Evolutionary conservation across 2,797 vertebrate species (phyloP), one percentile per base, ranked within the genome.

Genomic region (Neoniphon sammara): DNA sequence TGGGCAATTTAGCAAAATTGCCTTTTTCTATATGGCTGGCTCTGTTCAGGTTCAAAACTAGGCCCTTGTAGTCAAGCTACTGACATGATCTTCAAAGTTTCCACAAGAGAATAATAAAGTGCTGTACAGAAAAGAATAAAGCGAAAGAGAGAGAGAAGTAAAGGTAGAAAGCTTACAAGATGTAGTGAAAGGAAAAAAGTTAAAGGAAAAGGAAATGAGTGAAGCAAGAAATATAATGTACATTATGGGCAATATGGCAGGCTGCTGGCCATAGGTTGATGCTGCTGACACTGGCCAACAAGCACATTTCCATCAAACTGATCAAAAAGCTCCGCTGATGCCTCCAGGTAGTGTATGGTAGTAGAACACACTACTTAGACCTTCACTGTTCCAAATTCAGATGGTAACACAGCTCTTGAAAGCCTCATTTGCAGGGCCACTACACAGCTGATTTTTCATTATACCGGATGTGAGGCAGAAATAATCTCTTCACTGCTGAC

Each of bases 251-350:
- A 77, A 58, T 78, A 85, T 77, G 80, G 70, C 78, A 74, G 23
- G 54, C 64, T 68, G 70, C 56, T 59, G n/a, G 54, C 46, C 60
- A 64, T 50, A 21, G 64, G 46, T 47, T 53, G 30, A 50, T 67
- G 66, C 83, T 59, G 69, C 46, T 57, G 67, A 69, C 69, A 68
- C 67, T 85, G 58, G 34, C 65, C 21, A 30, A 30, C 34, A 39
- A 82, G 81, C 79, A 75, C 65, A 68, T 83, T 75, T 85, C 84
- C 74, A 84, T 88, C 85, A 87, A 36, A 49, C 73, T 82, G 77
- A 87, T 84, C 81, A 85, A 80, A 83, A 82, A 75, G 77, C 71
- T 71, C 47, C 70, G 64, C 55, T 57, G 71, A 70, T 75, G 74
- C 73, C 75, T 46, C 50, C 54, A 83, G 72, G 60, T 12, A 23